Conservation (phyloP, 2,888 invertebrate genomes). For the Steinernema scapterisci region DNA sequence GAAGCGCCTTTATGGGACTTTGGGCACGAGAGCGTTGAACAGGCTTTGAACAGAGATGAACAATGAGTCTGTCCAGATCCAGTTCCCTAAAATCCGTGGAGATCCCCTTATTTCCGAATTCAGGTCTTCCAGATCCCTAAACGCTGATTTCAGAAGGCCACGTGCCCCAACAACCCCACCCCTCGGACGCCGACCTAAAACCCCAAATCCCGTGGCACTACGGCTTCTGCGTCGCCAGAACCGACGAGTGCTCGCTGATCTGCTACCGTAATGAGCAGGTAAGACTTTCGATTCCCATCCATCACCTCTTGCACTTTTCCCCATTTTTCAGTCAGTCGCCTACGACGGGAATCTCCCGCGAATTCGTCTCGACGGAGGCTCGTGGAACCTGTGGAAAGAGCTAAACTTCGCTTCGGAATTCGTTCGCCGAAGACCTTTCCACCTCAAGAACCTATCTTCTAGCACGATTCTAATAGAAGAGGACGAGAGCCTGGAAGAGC, state of each 20-base stretch:
- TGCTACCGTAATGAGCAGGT: slow-evolving; percentile 41
- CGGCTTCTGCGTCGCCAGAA: slow-evolving; percentile 39
- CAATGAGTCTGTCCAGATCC: no score
- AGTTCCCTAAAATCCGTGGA: no score
- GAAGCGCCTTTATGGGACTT: no score
- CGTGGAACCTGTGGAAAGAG: slow-evolving; percentile 7
- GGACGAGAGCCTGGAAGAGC: slow-evolving; percentile 18
- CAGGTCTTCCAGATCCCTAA: no score
- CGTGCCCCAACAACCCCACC: background rate
- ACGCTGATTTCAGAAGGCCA: slow-evolving; percentile 5
- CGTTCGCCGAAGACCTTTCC: slow-evolving; percentile 17
- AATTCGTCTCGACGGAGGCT: slow-evolving; percentile 23
- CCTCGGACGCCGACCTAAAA: background rate
- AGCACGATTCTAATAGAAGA: background rate
- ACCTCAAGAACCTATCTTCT: background rate
- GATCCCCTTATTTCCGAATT: no score
- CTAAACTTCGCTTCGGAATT: slow-evolving; percentile 15
- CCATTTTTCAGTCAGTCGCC: background rate
- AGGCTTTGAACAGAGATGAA: no score
- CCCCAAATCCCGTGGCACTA: slow-evolving; percentile 37
- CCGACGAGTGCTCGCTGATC: slow-evolving; percentile 36
- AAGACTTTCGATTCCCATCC: background rate
- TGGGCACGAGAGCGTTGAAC: no score
- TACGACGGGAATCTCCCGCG: background rate
- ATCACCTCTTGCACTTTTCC: no score